Evolutionary conservation across 35 echinoderm and acorn worm species (phyloP), one percentile per base, ranked within the genome.

Genomic region (Nesometra sesokonis): DNA sequence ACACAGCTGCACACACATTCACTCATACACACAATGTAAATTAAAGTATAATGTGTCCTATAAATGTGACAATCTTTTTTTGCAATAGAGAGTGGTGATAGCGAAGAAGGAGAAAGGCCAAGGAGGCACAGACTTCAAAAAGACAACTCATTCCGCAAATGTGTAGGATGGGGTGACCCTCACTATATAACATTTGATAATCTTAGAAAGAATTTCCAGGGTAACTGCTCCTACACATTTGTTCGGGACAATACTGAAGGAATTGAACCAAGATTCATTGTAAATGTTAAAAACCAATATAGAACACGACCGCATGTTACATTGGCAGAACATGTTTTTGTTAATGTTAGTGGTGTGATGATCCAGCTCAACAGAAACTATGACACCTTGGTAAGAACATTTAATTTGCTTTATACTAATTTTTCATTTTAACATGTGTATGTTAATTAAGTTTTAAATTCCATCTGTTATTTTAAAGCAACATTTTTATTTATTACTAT

Each of bases 151-250:
- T 67, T 67, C 21, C 7, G 35, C 38, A 39, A 19, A 5, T 83
- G 81, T 83, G 30, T 37, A 30, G 35, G n/a, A 83, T 83, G 34
- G 34, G 81, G 81, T 38, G 81, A 83, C 35, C 81, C 81, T 30
- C 81, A 83, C 32, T 83, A 83, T n/a, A 29, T 30, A 27, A 83
- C 33, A 30, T 83, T 83, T 83, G 81, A 83, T 37, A 0, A 35
- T 30, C 34, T 13, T 37, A 34, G 81, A 39, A 37, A 37, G 15
- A 34, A 83, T 39, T 83, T 83, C 35, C 81, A 83, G 81, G 81
- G 81, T 30, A 83, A 34, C 7, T 83, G 81, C 23, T 38, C 81
- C 15, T 83, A 83, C 38, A 83, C 81, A 15, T 39, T 83, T 17
- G 35, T 83, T 27, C 52, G 21, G 23, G 52, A 67, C 23, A 19